phyloP scores from a whole-genome alignment of 1,140 invertebrate genomes.

The Copidosoma floridanum region DNA sequence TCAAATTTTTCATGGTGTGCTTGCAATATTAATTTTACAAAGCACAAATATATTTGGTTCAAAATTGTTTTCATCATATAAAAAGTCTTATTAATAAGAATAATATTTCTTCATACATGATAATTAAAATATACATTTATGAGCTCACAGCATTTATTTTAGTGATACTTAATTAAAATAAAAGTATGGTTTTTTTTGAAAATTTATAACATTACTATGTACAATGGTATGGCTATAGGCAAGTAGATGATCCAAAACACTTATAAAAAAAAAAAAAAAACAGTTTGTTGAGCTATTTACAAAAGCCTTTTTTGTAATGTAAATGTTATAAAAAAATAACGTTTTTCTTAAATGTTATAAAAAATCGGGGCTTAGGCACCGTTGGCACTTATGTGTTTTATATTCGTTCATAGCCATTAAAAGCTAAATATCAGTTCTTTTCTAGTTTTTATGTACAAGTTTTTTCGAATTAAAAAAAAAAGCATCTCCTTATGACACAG shows the following conservation, averaged over 20 bases:
- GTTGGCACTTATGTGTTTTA: conserved; percentile 18
- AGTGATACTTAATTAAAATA: neutral
- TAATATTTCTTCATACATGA: neutral
- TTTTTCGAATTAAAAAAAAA: neutral
- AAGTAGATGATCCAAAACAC: neutral
- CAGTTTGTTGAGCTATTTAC: too few species aligned
- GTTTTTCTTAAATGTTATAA: neutral
- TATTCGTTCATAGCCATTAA: neutral
- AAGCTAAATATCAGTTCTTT: neutral
- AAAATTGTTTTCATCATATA: conserved; percentile 16
- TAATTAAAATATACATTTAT: neutral
- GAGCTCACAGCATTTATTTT: conserved; percentile 7
- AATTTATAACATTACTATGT: conserved; percentile 19
- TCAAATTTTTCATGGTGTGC: neutral
- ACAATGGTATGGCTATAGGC: conserved; percentile 15
- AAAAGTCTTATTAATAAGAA: neutral
- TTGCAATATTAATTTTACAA: neutral
- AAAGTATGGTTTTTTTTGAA: too few species aligned
- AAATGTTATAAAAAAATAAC: conserved; percentile 19
- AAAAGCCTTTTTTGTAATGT: neutral
- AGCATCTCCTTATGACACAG: neutral
- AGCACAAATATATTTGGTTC: conserved; percentile 16
- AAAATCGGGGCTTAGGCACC: neutral
- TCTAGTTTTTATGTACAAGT: neutral
- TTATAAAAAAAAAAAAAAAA: too few species aligned